Percentiles rank a stretch among this genome's conserved stretches.
phyloP scores from a whole-genome alignment of 2,797 vertebrate species.

The Danio aesculapii region DNA sequence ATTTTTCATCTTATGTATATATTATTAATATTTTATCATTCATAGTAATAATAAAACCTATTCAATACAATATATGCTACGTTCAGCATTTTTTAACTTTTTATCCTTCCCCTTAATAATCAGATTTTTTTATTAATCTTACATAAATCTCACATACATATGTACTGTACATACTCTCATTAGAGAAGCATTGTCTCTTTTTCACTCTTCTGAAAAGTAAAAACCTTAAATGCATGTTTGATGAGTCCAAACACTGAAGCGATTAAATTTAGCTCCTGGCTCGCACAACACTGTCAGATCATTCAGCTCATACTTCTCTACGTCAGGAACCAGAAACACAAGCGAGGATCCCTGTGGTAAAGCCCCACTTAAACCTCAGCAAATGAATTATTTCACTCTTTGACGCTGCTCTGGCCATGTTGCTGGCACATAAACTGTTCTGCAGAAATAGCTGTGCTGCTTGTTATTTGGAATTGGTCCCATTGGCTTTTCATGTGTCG shows the following conservation, averaged over 20 bases:
- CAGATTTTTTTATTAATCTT: too few species aligned
- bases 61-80: too few species aligned
- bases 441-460: slow-evolving; percentile 42
- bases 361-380: slow-evolving; percentile 36
- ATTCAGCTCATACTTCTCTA: slow-evolving; percentile 46
- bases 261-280: slow-evolving; percentile 26
- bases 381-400: slow-evolving; percentile 53
- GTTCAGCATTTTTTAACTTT: too few species aligned
- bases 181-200: neutral
- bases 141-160: too few species aligned
- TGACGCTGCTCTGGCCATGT: slow-evolving; percentile 20
- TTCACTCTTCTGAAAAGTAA: slow-evolving; percentile 30
- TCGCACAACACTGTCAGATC: slow-evolving; percentile 51
- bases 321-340: slow-evolving; percentile 12
- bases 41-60: too few species aligned
- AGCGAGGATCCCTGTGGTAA: slow-evolving; percentile 34
- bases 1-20: too few species aligned
- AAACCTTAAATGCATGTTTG: slow-evolving; percentile 55
- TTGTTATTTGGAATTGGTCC: slow-evolving; percentile 43
- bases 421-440: slow-evolving; percentile 47
- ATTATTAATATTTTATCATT: too few species aligned
- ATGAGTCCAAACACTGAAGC: slow-evolving; percentile 45
- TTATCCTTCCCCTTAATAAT: too few species aligned
- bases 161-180: neutral
- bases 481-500: slow-evolving; percentile 5